Percentiles rank a stretch among this genome's conserved stretches.
Evolutionary conservation across 2,888 invertebrate species (phyloP).

Genomic region (Caenorhabditis sp.): DNA sequence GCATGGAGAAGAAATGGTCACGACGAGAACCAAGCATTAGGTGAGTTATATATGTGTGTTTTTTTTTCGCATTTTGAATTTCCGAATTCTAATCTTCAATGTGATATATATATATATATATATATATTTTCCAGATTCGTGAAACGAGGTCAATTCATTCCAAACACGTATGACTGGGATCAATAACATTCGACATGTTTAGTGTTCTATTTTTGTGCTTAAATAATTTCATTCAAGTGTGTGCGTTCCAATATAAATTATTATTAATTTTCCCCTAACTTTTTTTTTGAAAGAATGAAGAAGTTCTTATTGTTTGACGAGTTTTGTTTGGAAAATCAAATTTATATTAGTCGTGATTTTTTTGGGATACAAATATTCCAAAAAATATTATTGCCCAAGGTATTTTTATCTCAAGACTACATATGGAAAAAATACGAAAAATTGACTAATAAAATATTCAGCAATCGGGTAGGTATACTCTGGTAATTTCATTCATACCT

Average conservation of each 20-base stretch:
- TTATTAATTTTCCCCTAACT: background rate
- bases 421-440: too few relatives aligned
- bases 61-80: background rate
- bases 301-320: too few relatives aligned
- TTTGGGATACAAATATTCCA: too few relatives aligned
- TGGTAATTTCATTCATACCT: too few relatives aligned
- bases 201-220: background rate
- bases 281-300: background rate
- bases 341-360: too few relatives aligned
- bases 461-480: too few relatives aligned
- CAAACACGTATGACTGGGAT: slow-evolving; percentile 8
- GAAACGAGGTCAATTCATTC: slow-evolving; percentile 25
- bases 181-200: background rate
- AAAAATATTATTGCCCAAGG: too few relatives aligned
- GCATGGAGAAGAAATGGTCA: slow-evolving; percentile 47
- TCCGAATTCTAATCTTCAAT: too few relatives aligned
- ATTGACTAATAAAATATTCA: too few relatives aligned
- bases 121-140: slow-evolving; percentile 27
- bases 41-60: slow-evolving; percentile 2
- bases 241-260: background rate
- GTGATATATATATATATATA: background rate
- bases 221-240: slow-evolving; percentile 13
- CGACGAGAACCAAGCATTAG: slow-evolving; percentile 43
- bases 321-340: too few relatives aligned
- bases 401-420: too few relatives aligned